Evolutionary conservation across 2,888 invertebrate species (phyloP).

Genomic region (Plebejus argus): DNA sequence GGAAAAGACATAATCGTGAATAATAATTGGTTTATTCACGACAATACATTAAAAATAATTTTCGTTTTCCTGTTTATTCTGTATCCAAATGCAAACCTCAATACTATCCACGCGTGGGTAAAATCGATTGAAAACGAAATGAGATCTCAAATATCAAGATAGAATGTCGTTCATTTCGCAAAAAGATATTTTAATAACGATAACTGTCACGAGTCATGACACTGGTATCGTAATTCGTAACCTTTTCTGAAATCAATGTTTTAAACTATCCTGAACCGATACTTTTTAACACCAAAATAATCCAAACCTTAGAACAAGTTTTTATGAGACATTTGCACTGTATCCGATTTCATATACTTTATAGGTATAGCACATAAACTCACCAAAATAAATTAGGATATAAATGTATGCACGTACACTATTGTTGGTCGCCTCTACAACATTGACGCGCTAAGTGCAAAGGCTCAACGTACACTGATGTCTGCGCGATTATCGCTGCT

Average conservation of each 20-base stretch:
- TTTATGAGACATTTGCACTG: background rate
- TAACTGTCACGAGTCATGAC: background rate
- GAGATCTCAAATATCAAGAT: background rate
- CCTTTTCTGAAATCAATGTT: background rate
- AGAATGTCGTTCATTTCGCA: background rate
- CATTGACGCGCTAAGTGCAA: background rate
- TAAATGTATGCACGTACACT: constrained; percentile 2
- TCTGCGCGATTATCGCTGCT: background rate
- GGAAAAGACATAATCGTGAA: too few species aligned
- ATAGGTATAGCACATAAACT: background rate
- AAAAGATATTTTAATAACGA: background rate
- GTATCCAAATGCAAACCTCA: background rate
- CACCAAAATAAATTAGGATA: background rate
- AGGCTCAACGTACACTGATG: background rate
- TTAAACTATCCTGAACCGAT: background rate
- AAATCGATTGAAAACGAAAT: too few species aligned
- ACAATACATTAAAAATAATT: too few species aligned
- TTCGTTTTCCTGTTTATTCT: background rate
- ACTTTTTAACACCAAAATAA: background rate
- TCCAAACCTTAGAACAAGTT: background rate
- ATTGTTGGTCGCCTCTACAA: background rate
- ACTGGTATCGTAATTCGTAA: background rate
- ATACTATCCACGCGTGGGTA: too few species aligned
- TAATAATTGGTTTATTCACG: too few species aligned
- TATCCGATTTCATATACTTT: background rate